Percentiles rank a stretch among this genome's conserved stretches.
These are phyloP conservation scores for Corythoichthys intestinalis DNA, from an alignment of 2,113 vertebrate species.

Conservation along the genomic window DNA sequence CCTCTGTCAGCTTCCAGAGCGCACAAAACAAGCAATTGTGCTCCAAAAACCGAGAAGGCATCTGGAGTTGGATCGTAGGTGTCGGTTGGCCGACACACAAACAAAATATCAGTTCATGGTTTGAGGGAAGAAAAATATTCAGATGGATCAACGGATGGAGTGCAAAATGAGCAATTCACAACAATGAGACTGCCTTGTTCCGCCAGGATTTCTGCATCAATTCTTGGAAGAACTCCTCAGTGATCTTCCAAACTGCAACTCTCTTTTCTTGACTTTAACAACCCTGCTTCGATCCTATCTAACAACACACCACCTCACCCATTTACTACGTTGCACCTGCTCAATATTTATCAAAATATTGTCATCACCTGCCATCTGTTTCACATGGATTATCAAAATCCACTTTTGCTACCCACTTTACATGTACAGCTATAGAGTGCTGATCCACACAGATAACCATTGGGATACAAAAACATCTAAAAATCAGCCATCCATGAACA, in stretches of 20 bases:
- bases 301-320: not conserved
- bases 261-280: not conserved
- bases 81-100: slow-evolving; percentile 36
- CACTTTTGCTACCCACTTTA: slow-evolving; percentile 26
- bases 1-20: slow-evolving; percentile 5
- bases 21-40: slow-evolving; percentile 46
- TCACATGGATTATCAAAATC: slow-evolving; percentile 6
- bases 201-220: not conserved
- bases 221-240: not conserved
- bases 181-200: not conserved
- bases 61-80: slow-evolving; percentile 36
- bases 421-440: slow-evolving; percentile 56
- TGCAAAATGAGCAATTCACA: not conserved
- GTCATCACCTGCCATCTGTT: not conserved
- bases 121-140: slow-evolving; percentile 19
- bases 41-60: slow-evolving; percentile 25
- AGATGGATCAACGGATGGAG: not conserved
- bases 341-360: not conserved
- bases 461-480: slow-evolving; percentile 40
- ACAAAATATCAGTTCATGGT: slow-evolving; percentile 26
- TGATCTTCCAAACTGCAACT: not conserved
- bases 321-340: not conserved
- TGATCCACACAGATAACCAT: slow-evolving; percentile 39
- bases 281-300: not conserved
- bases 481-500: slow-evolving; percentile 44